A percentile compares a stretch with the other conserved stretches of the same genome.
These are phyloP conservation scores for Orchestes rusci DNA, from an alignment of 2,888 invertebrate species.

Conservation along the genomic window DNA sequence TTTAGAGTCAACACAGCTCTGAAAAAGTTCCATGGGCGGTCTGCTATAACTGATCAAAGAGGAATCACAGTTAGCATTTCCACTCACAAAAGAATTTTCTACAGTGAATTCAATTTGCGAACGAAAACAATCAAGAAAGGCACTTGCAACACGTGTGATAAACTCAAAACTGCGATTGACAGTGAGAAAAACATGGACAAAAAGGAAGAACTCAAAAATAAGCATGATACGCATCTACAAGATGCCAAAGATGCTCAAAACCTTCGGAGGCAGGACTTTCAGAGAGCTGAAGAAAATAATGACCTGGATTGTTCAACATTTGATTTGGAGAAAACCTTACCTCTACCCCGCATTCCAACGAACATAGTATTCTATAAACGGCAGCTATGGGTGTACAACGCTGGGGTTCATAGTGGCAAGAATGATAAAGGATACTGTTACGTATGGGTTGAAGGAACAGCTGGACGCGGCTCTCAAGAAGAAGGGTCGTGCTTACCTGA, in stretches of 20 bases:
- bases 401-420: constrained; percentile 26
- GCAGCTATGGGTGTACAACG: constrained; percentile 31
- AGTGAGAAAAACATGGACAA: constrained; percentile 3
- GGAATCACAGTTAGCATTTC: constrained; percentile 9
- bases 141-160: constrained; percentile 4
- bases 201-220: constrained; percentile 5
- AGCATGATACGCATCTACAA: constrained; percentile 4
- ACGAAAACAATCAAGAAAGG: constrained; percentile 8
- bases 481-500: constrained; percentile 23
- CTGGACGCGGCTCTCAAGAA: constrained; percentile 27
- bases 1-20: constrained; percentile 9
- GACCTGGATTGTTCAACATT: constrained; percentile 44
- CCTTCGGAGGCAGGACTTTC: constrained; percentile 9
- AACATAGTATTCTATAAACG: constrained; percentile 32
- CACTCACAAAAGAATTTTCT: constrained; percentile 12
- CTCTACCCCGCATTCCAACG: constrained; percentile 18
- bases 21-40: constrained; percentile 9
- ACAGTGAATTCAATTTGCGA: constrained; percentile 7
- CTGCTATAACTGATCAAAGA: constrained; percentile 8
- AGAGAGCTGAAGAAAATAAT: constrained; percentile 13
- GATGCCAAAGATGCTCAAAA: constrained; percentile 10
- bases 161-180: constrained; percentile 3
- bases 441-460: constrained; percentile 29
- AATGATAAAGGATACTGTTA: constrained; percentile 15
- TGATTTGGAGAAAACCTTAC: constrained; percentile 31